phyloP scores from a whole-genome alignment of 2,888 invertebrate species.

The Rhodophaea formosa region DNA sequence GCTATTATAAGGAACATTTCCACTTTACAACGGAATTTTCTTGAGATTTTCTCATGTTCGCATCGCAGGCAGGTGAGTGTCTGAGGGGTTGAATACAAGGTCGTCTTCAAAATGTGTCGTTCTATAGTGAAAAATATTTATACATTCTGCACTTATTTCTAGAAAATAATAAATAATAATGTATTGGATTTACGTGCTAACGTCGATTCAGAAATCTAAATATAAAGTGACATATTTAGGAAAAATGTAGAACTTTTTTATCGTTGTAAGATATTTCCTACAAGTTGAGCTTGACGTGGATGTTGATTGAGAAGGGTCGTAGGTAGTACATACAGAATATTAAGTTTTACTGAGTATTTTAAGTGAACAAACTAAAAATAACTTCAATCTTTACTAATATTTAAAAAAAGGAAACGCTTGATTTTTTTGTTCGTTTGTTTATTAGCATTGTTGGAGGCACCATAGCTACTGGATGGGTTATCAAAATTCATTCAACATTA shows the following conservation, averaged over 20 bases:
- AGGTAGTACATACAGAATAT: not conserved
- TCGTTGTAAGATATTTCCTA: not conserved
- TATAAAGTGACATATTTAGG: not conserved
- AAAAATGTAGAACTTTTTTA: too few species aligned
- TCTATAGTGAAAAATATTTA: too few species aligned
- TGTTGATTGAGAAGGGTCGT: constrained; percentile 7
- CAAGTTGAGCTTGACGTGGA: constrained; percentile 1
- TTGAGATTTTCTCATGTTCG: not conserved
- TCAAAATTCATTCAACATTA: too few species aligned
- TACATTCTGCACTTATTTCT: too few species aligned
- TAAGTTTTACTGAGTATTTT: not conserved
- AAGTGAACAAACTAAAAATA: not conserved
- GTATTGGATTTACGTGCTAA: too few species aligned
- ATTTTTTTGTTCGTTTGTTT: too few species aligned
- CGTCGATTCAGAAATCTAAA: not conserved
- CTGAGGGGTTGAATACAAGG: too few species aligned
- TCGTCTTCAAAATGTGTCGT: too few species aligned
- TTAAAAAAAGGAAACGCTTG: not conserved
- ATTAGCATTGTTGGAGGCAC: too few species aligned
- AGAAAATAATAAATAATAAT: too few species aligned
- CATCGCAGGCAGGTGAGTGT: not conserved
- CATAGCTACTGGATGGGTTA: too few species aligned
- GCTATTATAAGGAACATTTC: constrained; percentile 11
- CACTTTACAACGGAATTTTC: constrained; percentile 1
- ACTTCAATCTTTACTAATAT: not conserved